Conservation (phyloP, 2,888 invertebrate species). For the Podotricha telesiphe region DNA sequence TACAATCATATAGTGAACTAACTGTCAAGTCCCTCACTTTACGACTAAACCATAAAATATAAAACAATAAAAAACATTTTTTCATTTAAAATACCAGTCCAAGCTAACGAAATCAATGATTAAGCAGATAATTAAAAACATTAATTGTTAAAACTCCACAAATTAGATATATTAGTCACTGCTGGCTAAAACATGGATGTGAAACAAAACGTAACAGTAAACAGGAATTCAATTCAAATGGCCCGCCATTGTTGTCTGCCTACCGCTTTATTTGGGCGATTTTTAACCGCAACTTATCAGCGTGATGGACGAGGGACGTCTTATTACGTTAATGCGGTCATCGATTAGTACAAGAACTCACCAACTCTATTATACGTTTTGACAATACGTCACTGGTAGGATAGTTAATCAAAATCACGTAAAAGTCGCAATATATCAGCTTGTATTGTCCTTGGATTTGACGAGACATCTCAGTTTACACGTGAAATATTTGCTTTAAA, state of each 20-base stretch:
- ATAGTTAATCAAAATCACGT: slow-evolving; percentile 72
- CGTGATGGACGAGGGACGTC: slow-evolving; percentile 60
- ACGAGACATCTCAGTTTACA: slow-evolving; percentile 5
- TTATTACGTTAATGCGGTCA: slow-evolving; percentile 54
- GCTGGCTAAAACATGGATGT: slow-evolving; percentile 58
- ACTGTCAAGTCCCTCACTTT: slow-evolving; percentile 30
- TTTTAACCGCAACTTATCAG: slow-evolving; percentile 64
- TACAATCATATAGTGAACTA: slow-evolving; percentile 24
- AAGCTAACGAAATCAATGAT: slow-evolving; percentile 11
- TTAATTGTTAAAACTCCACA: slow-evolving; percentile 31
- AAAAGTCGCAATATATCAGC: slow-evolving; percentile 65
- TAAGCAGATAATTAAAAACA: slow-evolving; percentile 32
- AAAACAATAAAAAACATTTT: neutral
- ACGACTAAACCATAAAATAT: slow-evolving; percentile 7
- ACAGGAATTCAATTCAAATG: slow-evolving; percentile 75
- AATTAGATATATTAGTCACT: slow-evolving; percentile 45
- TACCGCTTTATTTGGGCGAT: slow-evolving; percentile 61
- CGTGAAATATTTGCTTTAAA: slow-evolving; percentile 1
- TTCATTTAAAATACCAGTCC: slow-evolving; percentile 6
- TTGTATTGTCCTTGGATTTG: slow-evolving; percentile 17
- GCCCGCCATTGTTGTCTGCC: slow-evolving; percentile 77
- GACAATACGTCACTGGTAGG: slow-evolving; percentile 65
- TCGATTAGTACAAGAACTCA: slow-evolving; percentile 68
- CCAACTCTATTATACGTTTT: slow-evolving; percentile 67
- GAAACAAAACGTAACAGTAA: slow-evolving; percentile 50